Base-by-base conservation (phyloP, 2,888 invertebrate species). In the Caenorhabditis sp. region DNA sequence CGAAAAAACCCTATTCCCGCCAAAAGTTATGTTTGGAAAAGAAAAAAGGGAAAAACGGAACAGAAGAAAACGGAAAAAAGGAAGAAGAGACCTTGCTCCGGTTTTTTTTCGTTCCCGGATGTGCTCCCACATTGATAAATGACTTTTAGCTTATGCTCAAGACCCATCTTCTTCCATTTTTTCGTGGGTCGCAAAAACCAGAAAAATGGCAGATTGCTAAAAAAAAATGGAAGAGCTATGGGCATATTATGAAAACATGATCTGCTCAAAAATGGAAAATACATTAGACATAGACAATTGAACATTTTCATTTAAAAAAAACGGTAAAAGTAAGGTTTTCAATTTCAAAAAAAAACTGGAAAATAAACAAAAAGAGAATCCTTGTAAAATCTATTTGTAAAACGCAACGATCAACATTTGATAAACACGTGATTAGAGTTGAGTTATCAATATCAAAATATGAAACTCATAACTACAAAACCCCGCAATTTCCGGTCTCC, bases 101-200 rank as follows among this genome's bases (percentile, higher is more conserved):
- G 11, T 11, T 15, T 40, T 26, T 64, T 71, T 35, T 50, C 47
- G 58, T 56, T 64, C 47, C 64, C 72, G 51, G 50, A 74, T 80
- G 72, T 74, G 74, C 74, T 80, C 74, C 55, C 67, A 64, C 56
- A 74, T 80, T 80, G 74, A 80, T 74, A 74, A 80, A 80, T 80
- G 80, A 80, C 74, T 69, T 65, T 72, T 80, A 68, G 67, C 50
- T 69, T 70, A 56, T 69, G 70, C 69, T 40, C 40, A 35, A 35
- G 44, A 56, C 51, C 32, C 64, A 47, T 44, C 8, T 15, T 58
- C 37, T 15, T n/a, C n/a, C n/a, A n/a, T 58, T 74, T 67, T 60
- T 65, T 44, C 37, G 26, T 55, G 24, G 50, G 55, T 13, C 61
- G 44, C n/a, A 32, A 28, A 20, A 51, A 47, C 50, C 15, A 51